Conservation (phyloP, 2,888 invertebrate genomes). For the Standfussiana lucernea region DNA sequence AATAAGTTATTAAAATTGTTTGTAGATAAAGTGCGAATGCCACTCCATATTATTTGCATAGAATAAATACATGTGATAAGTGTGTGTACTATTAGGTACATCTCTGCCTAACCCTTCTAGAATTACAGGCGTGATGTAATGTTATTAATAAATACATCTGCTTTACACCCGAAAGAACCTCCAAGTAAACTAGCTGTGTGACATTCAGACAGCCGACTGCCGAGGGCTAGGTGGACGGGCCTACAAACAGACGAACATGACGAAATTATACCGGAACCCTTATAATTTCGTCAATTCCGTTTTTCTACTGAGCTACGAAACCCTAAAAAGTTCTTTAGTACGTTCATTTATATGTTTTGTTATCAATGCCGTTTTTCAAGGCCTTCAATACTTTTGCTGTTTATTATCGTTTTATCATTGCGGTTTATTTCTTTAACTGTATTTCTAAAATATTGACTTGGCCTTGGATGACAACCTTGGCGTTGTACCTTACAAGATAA, state of each 20-base stretch:
- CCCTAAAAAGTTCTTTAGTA: neutral
- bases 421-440: neutral
- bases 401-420: neutral
- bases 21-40: neutral
- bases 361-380: neutral
- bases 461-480: neutral
- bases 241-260: neutral
- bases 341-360: neutral
- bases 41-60: too few species aligned
- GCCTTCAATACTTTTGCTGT: neutral
- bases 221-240: neutral
- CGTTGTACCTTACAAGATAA: too few species aligned
- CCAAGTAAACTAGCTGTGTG: neutral
- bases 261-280: neutral
- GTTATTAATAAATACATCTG: too few species aligned
- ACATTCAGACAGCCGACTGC: neutral
- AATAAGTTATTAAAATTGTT: neutral
- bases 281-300: neutral
- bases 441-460: neutral
- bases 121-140: too few species aligned
- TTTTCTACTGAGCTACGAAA: neutral
- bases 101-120: too few species aligned
- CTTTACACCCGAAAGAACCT: too few species aligned
- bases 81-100: too few species aligned
- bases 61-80: too few species aligned